phyloP scores from a whole-genome alignment of 2,888 invertebrate species.

The Colletes collaris region DNA sequence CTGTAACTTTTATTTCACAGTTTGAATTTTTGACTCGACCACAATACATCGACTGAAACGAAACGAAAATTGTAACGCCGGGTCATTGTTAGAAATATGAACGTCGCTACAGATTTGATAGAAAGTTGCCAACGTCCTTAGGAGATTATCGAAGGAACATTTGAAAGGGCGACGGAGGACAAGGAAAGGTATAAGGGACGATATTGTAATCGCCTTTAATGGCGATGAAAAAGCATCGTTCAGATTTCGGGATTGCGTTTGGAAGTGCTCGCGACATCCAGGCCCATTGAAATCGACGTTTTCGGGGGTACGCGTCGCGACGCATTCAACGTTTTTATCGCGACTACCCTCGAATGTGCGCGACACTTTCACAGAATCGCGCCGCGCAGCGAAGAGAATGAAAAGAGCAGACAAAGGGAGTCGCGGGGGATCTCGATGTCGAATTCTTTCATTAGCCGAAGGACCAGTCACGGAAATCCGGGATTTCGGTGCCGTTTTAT shows the following conservation, averaged over 20 bases:
- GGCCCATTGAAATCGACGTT: conserved; percentile 45
- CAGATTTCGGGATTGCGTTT: conserved; percentile 7
- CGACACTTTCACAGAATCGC: conserved; percentile 50
- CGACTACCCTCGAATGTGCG: conserved; percentile 42
- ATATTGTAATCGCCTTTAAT: background rate
- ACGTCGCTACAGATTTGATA: too few species aligned
- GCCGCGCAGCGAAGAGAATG: conserved; percentile 38
- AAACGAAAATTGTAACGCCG: too few species aligned
- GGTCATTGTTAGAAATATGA: too few species aligned
- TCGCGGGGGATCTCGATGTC: conserved; percentile 46
- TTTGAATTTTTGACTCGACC: too few species aligned
- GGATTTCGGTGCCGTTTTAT: conserved; percentile 40
- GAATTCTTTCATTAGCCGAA: conserved; percentile 59
- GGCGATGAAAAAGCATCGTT: background rate
- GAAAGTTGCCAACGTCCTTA: too few species aligned
- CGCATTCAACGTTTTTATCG: conserved; percentile 58
- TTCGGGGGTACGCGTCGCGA: conserved; percentile 54
- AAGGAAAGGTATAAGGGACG: too few species aligned
- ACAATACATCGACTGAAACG: too few species aligned
- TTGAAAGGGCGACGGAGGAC: too few species aligned
- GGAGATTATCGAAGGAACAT: too few species aligned
- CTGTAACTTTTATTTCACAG: too few species aligned
- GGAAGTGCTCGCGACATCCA: background rate
- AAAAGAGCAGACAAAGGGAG: conserved; percentile 45
- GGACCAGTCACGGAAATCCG: conserved; percentile 61